phyloP scores from a whole-genome alignment of 2,113 vertebrate species.

The Melanerpes formicivorus region DNA sequence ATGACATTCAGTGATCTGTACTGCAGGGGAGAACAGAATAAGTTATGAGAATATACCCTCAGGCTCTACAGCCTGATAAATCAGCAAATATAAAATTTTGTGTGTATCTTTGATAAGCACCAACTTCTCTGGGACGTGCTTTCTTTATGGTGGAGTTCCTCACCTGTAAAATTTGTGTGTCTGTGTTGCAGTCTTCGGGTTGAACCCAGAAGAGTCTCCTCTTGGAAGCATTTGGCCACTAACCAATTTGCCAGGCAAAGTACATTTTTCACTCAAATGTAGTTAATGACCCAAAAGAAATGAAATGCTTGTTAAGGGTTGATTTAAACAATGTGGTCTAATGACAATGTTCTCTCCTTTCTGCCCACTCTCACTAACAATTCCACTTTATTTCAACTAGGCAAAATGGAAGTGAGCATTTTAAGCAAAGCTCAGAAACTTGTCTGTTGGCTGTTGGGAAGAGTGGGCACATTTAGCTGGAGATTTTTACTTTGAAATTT shows the following conservation, averaged over 20 bases:
- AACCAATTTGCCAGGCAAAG: conserved; percentile 34
- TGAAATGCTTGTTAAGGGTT: conserved; percentile 56
- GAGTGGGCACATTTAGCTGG: neutral
- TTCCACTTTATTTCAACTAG: conserved; percentile 41
- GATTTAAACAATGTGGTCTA: conserved; percentile 61
- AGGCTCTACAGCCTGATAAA: neutral
- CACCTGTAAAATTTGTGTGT: neutral
- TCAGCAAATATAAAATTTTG: neutral
- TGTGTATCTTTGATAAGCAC: neutral
- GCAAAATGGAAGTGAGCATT: neutral
- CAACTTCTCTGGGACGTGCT: neutral
- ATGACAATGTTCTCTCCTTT: conserved; percentile 46
- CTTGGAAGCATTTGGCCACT: conserved; percentile 33
- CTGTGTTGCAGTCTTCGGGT: neutral
- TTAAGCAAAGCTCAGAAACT: neutral
- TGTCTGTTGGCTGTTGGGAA: neutral
- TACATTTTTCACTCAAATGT: conserved; percentile 55
- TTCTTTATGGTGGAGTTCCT: neutral
- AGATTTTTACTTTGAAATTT: conserved; percentile 67
- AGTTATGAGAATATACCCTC: neutral
- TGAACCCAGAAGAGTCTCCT: neutral
- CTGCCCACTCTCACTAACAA: conserved; percentile 35
- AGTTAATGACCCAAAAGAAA: conserved; percentile 61
- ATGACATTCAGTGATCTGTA: conserved; percentile 10
- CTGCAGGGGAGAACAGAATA: neutral